Base-by-base conservation (phyloP, 2,797 vertebrate genomes). In the Spinus pinus region DNA sequence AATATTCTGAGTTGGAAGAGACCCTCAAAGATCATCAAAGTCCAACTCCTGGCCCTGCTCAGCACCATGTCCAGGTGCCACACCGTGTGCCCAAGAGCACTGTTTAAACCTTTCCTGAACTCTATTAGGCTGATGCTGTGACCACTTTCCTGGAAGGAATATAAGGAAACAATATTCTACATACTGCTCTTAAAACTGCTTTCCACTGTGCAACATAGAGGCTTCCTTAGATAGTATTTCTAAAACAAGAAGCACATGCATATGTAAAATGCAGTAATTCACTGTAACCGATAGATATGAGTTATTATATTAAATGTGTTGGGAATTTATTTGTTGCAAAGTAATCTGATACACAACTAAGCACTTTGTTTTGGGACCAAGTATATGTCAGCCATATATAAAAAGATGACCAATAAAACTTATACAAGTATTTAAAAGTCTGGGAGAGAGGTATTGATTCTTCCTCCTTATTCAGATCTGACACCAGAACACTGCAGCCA, bases 31-130 rank as follows among this genome's bases (percentile, higher is more conserved):
- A 39, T 27, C 20, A 28, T 27, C 22, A 6, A 18, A 78, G 12
- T 37, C 19, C n/a, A 50, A 0, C n/a, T 58, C 28, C 21, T 39
- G 46, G 33, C 9, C 24, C 44, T 51, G 39, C 30, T 30, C 30
- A 80, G 17, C 9, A 65, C 12, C 35, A 51, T 10, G 2, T 11
- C 28, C 39, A 46, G 33, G 24, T 23, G 8, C 49, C 42, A 79
- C 21, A 60, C 4, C 14, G 23, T 11, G 6, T 31, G 24, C 18
- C n/a, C 2, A 1, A 39, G 9, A 53, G 30, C 17, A 15, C 1
- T 30, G 21, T 53, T 19, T 12, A 53, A 53, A 53, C 2, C 2
- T 28, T 20, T 30, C 10, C 23, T 66, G 21, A 53, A 16, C 10
- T 53, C 33, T 27, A 1, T 46, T 41, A 60, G 47, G 12, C 7